These are phyloP conservation scores for Morone chrysops DNA, from an alignment of 2,113 vertebrate species.

Conservation along the genomic window DNA sequence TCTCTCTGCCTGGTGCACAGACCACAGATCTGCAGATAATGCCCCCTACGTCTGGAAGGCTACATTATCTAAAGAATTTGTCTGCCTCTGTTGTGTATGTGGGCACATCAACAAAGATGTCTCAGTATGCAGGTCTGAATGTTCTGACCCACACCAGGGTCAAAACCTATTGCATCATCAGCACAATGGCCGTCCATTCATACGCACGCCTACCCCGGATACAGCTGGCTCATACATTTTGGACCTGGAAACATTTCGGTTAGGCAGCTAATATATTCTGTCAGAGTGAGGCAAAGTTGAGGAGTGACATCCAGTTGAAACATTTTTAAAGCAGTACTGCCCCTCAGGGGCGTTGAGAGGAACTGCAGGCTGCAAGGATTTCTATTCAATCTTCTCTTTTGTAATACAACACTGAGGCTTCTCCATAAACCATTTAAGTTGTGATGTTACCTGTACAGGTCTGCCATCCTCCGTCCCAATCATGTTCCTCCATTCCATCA, in stretches of 20 bases:
- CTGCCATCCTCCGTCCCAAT: conserved; percentile 90
- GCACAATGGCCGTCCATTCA: conserved; percentile 61
- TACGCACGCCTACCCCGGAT: conserved; percentile 10
- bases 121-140: conserved; percentile 58
- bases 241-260: conserved; percentile 38
- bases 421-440: neutral
- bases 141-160: conserved; percentile 50
- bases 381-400: neutral
- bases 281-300: neutral
- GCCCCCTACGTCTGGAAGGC: neutral
- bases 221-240: neutral
- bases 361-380: neutral
- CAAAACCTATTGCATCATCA: conserved; percentile 57
- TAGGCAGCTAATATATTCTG: neutral
- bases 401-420: neutral
- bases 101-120: conserved; percentile 57
- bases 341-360: conserved; percentile 37
- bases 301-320: neutral
- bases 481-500: conserved; percentile 97
- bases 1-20: neutral
- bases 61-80: conserved; percentile 34
- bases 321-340: conserved; percentile 34
- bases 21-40: conserved; percentile 29
- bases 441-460: conserved; percentile 90
- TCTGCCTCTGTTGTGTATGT: conserved; percentile 38